Conservation (phyloP, 1,140 invertebrate species). For the Tetramorium alpestre region DNA sequence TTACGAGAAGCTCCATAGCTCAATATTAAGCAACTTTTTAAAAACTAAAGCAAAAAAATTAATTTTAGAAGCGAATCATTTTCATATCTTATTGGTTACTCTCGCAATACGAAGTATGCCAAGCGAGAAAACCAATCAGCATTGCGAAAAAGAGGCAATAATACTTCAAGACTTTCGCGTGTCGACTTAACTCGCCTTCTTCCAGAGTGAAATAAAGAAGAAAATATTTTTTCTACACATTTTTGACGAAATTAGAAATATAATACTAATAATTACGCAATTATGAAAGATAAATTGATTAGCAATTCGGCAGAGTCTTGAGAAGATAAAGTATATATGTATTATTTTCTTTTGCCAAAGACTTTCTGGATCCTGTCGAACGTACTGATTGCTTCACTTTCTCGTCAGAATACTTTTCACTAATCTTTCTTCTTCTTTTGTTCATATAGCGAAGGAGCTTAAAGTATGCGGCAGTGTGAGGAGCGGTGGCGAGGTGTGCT, state of each 20-base stretch:
- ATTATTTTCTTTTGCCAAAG: neutral
- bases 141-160: no score
- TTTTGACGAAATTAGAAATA: neutral
- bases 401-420: neutral
- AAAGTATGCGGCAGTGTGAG: slow-evolving; percentile 83
- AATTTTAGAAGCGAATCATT: no score
- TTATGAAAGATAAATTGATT: neutral
- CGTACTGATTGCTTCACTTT: neutral
- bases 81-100: no score
- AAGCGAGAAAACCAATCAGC: no score
- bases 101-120: no score
- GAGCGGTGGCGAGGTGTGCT: slow-evolving; percentile 84
- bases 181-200: no score
- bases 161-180: no score
- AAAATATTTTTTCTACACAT: neutral
- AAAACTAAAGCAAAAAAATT: no score
- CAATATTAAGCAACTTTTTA: no score
- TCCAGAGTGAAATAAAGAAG: neutral
- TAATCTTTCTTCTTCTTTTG: slow-evolving; percentile 16
- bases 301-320: neutral
- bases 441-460: slow-evolving; percentile 82
- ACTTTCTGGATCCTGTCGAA: neutral
- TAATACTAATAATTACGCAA: neutral
- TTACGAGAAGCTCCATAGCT: no score
- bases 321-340: neutral